These are phyloP conservation scores for Lordiphosa collinella DNA, from an alignment of 1,140 invertebrate species.

Conservation along the genomic window DNA sequence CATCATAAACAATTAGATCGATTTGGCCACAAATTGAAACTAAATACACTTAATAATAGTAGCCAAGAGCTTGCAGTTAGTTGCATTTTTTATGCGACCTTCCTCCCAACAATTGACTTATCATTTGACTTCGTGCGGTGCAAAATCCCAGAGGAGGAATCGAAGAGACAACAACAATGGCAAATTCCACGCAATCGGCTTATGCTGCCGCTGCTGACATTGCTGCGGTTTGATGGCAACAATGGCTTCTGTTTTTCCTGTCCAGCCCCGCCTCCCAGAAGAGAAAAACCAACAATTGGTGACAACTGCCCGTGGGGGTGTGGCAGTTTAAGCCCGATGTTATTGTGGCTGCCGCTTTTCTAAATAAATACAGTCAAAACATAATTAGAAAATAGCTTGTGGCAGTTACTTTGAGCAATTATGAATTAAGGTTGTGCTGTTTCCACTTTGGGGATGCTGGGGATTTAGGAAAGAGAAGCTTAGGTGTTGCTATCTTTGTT, in stretches of 20 bases:
- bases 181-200: constrained; percentile 74
- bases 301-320: too few relatives aligned
- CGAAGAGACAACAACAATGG: constrained; percentile 39
- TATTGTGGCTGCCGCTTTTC: too few relatives aligned
- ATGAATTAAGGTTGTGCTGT: too few relatives aligned
- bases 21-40: constrained; percentile 64
- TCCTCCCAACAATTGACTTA: constrained; percentile 68
- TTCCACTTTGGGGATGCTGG: too few relatives aligned
- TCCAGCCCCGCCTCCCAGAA: constrained; percentile 36
- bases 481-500: too few relatives aligned
- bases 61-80: constrained; percentile 21
- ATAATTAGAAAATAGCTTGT: too few relatives aligned
- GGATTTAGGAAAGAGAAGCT: too few relatives aligned
- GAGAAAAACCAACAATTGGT: constrained; percentile 42
- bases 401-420: too few relatives aligned
- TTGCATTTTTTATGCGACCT: constrained; percentile 19
- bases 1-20: constrained; percentile 70
- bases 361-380: too few relatives aligned
- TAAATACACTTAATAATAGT: constrained; percentile 58
- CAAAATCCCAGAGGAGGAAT: constrained; percentile 36
- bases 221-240: constrained; percentile 60
- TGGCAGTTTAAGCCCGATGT: too few relatives aligned
- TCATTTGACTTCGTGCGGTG: constrained; percentile 64
- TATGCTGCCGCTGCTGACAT: constrained; percentile 50
- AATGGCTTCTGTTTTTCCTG: constrained; percentile 26